Conservation (phyloP, 2,888 invertebrate species). For the Pocota personata region DNA sequence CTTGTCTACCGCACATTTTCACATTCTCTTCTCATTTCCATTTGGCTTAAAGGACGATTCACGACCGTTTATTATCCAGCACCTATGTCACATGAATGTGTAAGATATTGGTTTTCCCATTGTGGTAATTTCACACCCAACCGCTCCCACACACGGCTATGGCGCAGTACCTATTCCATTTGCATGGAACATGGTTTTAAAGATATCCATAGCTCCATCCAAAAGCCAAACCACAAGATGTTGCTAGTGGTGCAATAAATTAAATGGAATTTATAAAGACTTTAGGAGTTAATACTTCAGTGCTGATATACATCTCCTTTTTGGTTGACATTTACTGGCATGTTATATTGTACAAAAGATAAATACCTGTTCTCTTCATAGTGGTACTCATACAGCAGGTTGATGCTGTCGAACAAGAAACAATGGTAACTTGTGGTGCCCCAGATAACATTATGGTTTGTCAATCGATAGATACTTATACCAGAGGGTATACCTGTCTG, state of each 20-base stretch:
- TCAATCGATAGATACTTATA: slow-evolving; percentile 12
- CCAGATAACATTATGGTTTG: slow-evolving; percentile 33
- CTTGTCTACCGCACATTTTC: neutral
- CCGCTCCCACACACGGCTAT: neutral
- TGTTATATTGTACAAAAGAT: neutral
- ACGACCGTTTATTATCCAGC: slow-evolving; percentile 7
- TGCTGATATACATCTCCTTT: neutral
- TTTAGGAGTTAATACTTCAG: neutral
- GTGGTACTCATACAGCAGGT: neutral
- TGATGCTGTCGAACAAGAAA: slow-evolving; percentile 17
- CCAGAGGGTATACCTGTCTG: neutral
- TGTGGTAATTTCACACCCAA: neutral
- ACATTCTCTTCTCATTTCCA: neutral
- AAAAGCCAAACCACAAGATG: neutral
- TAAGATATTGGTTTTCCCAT: neutral
- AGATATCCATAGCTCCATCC: neutral
- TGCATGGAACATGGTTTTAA: neutral
- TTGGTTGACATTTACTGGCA: slow-evolving; percentile 12
- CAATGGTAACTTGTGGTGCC: slow-evolving; percentile 36
- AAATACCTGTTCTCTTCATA: neutral
- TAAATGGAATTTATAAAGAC: slow-evolving; percentile 18
- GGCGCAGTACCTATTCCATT: neutral
- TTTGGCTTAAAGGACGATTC: neutral
- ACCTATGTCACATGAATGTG: neutral
- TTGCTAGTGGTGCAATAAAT: slow-evolving; percentile 5